Base-by-base conservation (phyloP, 2,113 vertebrate species). In the Pardalotus punctatus region DNA sequence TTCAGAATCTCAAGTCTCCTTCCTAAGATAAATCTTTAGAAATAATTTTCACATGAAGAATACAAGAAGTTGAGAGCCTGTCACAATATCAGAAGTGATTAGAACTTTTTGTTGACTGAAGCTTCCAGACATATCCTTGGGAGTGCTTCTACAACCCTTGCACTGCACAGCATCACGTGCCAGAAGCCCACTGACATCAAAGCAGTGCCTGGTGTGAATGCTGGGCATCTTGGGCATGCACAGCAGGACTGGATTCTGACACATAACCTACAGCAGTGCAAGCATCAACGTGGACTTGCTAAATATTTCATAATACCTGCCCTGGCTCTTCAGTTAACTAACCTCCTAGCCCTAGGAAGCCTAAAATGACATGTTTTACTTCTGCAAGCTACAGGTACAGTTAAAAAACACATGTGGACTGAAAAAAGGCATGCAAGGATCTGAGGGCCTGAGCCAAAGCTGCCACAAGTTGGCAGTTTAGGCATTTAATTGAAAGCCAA, bases 151-250 rank as follows among this genome's bases (percentile, higher is more conserved):
- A 6, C 31, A 62, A 4, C 11, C 36, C 38, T 16, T 43, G 35
- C 42, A n/a, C 47, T 6, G 3, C 27, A 9, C 0, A 67, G 64
- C 33, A 45, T 54, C 1, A 0, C 27, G 31, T 10, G 27, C 10
- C 27, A 91, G 70, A 4, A 45, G 54, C 25, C 38, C 80, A 11
- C 1, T 10, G 56, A 35, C 57, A 66, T 38, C 61, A 43, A 15
- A 35, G 54, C 48, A 33, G 40, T 1, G 6, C 29, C 40, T 60
- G 43, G 11, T 11, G 16, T 2, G 2, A 4, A 13, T 43, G 65
- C 65, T 36, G 27, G n/a, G 54, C 57, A 21, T 1, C 5, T 3
- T 8, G 20, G 71, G 60, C 4, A 21, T 7, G 43, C 64, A 36
- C 53, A n/a, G 28, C 5, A 20, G 28, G 66, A 10, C 25, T 45